Evolutionary conservation across 2,797 vertebrate species (phyloP).

Genomic region (Manis pentadactyla): DNA sequence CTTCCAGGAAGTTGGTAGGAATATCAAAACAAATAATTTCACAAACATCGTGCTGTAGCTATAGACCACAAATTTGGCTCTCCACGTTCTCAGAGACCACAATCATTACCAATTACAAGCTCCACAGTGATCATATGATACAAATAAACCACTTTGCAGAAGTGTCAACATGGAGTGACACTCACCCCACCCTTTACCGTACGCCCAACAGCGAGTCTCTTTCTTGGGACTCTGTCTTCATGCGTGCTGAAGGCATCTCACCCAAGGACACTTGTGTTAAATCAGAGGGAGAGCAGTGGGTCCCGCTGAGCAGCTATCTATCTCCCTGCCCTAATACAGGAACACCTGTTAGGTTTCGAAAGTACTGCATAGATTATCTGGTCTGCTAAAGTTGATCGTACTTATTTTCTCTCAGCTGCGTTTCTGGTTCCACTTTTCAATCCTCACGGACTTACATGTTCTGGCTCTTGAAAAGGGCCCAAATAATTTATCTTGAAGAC

Average conservation of each 20-base stretch:
- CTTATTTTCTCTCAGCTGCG: not conserved
- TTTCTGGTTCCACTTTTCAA: conserved; percentile 24
- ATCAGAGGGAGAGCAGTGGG: not conserved
- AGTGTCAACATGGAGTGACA: not conserved
- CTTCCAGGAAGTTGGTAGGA: not conserved
- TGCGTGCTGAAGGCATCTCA: not conserved
- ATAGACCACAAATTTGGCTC: not conserved
- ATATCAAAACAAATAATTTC: conserved; percentile 48
- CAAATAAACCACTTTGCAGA: not conserved
- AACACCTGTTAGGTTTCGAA: not conserved
- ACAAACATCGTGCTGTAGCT: not conserved
- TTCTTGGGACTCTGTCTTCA: not conserved
- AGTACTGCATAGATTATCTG: not conserved
- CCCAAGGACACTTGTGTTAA: not conserved
- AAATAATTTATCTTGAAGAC: not conserved
- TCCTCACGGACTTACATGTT: not conserved
- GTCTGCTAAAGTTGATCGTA: not conserved
- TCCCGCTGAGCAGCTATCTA: not conserved
- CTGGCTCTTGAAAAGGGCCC: not conserved
- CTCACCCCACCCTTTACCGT: not conserved
- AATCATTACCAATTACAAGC: conserved; percentile 1
- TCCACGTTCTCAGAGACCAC: not conserved
- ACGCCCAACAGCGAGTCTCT: not conserved
- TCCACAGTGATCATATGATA: not conserved
- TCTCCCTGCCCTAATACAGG: not conserved